Percentiles rank a stretch among this genome's conserved stretches.
These are phyloP conservation scores for Corythornis vintsioides DNA, from an alignment of 2,113 vertebrate species.

Conservation along the genomic window DNA sequence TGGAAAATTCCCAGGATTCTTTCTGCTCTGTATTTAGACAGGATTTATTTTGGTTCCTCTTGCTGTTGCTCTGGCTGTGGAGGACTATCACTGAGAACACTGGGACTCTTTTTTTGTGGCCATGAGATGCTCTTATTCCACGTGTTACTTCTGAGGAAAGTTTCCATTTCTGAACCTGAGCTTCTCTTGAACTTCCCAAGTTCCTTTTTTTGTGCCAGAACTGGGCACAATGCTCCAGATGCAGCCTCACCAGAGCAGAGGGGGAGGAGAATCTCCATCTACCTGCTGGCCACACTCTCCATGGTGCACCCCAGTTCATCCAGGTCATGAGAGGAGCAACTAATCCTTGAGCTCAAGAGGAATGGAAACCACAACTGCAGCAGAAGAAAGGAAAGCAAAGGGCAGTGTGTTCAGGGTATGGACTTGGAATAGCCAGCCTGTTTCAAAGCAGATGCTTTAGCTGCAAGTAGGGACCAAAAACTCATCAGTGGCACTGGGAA, in stretches of 20 bases:
- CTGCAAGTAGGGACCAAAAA: background rate
- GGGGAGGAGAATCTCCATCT: no score
- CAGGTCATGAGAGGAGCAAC: background rate
- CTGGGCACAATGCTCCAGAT: no score
- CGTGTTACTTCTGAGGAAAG: background rate
- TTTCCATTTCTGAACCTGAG: background rate
- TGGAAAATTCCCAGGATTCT: slow-evolving; percentile 33
- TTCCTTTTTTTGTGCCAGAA: no score
- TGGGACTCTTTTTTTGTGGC: background rate
- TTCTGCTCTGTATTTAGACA: slow-evolving; percentile 2
- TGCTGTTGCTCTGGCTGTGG: background rate
- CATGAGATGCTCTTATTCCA: background rate
- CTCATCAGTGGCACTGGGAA: background rate
- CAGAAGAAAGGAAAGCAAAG: background rate
- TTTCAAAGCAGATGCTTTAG: background rate
- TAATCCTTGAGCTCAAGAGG: background rate
- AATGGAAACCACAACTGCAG: background rate
- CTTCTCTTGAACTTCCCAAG: background rate
- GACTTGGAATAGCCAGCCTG: background rate
- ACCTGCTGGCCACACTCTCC: no score
- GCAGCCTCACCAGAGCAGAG: no score
- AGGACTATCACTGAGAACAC: background rate
- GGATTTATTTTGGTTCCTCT: background rate
- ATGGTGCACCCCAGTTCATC: background rate
- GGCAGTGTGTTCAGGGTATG: background rate